A percentile compares a stretch with the other conserved stretches of the same genome.
phyloP scores from a whole-genome alignment of 2,797 vertebrate species.

The Crax fasciolata region DNA sequence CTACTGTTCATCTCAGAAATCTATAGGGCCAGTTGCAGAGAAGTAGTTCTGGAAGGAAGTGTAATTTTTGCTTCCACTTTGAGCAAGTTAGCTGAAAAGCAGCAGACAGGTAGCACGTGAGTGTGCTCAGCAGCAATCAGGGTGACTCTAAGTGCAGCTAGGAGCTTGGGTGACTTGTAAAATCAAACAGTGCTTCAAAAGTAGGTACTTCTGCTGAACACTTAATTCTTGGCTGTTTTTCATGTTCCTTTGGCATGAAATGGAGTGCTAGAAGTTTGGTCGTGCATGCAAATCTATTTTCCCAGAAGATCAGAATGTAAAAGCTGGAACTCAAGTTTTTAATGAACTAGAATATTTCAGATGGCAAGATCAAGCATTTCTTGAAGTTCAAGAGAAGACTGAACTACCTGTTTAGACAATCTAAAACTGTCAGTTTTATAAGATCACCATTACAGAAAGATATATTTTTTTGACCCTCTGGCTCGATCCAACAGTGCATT shows the following conservation, averaged over 20 bases:
- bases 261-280: neutral
- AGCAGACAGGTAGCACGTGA: neutral
- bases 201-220: neutral
- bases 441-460: neutral
- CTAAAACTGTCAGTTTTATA: neutral
- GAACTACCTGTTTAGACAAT: neutral
- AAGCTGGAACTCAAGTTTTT: neutral
- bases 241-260: neutral
- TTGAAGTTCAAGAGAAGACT: neutral
- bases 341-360: neutral
- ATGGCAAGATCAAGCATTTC: neutral
- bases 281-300: neutral
- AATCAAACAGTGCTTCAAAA: neutral
- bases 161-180: neutral
- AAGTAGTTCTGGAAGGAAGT: neutral
- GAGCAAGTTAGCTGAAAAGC: neutral
- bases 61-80: neutral
- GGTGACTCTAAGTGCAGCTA: neutral
- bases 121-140: neutral
- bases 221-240: neutral
- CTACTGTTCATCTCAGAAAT: neutral
- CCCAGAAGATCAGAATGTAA: neutral
- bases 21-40: neutral
- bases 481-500: neutral
- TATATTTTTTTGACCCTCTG: neutral